Percentiles rank a stretch among this genome's conserved stretches.
phyloP scores from a whole-genome alignment of 1,140 invertebrate genomes.

The Drosophila ogumai region DNA sequence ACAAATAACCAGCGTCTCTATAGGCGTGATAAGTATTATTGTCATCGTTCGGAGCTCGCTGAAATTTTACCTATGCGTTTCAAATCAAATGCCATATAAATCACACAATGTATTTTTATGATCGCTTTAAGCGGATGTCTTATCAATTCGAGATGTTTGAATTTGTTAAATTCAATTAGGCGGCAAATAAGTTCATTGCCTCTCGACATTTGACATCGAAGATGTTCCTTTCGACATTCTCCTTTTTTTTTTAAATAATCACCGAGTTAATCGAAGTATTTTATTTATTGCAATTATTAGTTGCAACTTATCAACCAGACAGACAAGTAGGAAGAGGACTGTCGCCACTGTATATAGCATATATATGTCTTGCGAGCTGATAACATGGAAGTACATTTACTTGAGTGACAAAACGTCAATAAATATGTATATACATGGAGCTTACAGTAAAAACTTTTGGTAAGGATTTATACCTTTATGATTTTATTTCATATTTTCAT shows the following conservation, averaged over 20 bases:
- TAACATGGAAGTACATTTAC: conserved; percentile 6
- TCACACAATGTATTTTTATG: conserved; percentile 67
- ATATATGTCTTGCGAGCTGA: conserved; percentile 8
- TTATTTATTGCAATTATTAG: conserved; percentile 40
- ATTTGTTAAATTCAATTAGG: conserved; percentile 81
- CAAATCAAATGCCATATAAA: conserved; percentile 53
- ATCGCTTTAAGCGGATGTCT: conserved; percentile 36
- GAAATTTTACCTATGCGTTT: conserved; percentile 42
- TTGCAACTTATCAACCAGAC: conserved; percentile 42
- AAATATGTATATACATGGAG: not conserved
- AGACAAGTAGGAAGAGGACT: conserved; percentile 37
- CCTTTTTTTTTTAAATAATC: conserved; percentile 27
- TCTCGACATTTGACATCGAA: conserved; percentile 65
- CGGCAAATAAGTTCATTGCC: conserved; percentile 78
- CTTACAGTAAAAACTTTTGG: not conserved
- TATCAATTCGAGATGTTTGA: conserved; percentile 67
- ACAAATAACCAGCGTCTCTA: conserved; percentile 17
- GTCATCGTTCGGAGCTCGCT: conserved; percentile 36
- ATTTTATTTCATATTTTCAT: not conserved
- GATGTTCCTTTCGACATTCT: conserved; percentile 3
- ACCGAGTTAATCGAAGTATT: conserved; percentile 26
- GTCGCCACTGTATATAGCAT: not conserved
- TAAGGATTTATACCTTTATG: not conserved
- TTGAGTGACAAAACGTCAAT: not conserved
- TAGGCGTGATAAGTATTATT: conserved; percentile 54